phyloP scores from a whole-genome alignment of 2,888 invertebrate species.

The Thera obeliscata region DNA sequence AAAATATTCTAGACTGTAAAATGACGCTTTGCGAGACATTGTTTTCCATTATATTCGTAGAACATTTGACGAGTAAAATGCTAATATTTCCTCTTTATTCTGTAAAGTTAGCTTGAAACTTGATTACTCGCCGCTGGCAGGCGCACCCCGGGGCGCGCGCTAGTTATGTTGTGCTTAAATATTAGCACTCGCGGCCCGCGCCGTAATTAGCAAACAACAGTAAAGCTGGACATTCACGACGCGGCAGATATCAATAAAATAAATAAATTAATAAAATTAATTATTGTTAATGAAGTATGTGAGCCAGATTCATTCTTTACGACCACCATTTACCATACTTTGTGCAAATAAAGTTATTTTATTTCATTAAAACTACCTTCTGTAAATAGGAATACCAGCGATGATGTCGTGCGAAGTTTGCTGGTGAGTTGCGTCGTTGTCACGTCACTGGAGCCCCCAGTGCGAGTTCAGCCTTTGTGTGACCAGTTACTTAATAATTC shows the following conservation, averaged over 20 bases:
- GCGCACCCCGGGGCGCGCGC: constrained; percentile 18
- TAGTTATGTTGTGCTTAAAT: constrained; percentile 33
- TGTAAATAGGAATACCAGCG: no score
- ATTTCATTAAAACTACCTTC: no score
- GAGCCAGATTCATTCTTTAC: no score
- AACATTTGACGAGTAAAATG: neutral
- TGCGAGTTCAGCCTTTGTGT: neutral
- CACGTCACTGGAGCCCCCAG: no score
- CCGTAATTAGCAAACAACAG: constrained; percentile 25
- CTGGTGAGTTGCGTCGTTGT: neutral
- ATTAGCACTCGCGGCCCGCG: constrained; percentile 29
- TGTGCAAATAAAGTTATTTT: no score
- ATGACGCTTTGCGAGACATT: neutral
- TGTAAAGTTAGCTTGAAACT: constrained; percentile 6
- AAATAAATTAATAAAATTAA: no score
- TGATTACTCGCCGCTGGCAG: constrained; percentile 5
- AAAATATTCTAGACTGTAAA: neutral
- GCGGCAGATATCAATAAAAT: neutral
- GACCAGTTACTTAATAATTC: neutral
- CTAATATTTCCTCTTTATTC: neutral
- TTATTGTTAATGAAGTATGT: no score
- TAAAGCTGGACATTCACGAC: constrained; percentile 6
- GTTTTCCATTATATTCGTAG: neutral
- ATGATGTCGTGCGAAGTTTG: neutral
- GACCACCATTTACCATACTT: no score